Evolutionary conservation across 2,113 vertebrate species (phyloP).

Genomic region (Anguilla rostrata): DNA sequence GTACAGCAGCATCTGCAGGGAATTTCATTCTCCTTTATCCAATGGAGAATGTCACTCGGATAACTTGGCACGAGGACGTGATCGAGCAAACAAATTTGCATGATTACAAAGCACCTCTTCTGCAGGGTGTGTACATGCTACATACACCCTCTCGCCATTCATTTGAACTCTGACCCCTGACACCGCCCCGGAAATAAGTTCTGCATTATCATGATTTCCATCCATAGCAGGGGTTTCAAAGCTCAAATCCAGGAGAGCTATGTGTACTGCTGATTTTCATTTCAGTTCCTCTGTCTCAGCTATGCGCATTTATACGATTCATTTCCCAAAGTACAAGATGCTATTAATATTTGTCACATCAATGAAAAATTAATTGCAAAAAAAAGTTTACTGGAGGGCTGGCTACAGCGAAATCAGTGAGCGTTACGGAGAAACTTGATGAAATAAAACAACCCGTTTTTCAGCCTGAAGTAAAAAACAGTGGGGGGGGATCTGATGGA

Average conservation of each 20-base stretch:
- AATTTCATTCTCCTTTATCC: neutral
- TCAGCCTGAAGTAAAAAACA: conserved; percentile 24
- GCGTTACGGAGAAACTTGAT: neutral
- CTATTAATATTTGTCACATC: neutral
- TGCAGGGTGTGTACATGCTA: neutral
- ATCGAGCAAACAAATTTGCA: neutral
- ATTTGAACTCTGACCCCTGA: neutral
- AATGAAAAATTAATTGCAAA: neutral
- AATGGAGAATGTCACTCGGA: neutral
- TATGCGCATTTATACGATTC: neutral
- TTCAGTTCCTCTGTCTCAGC: neutral
- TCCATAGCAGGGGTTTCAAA: neutral
- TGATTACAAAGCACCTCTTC: neutral
- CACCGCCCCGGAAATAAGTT: neutral
- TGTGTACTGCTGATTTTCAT: neutral
- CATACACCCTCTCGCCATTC: neutral
- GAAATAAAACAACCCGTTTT: neutral
- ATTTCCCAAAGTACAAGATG: neutral
- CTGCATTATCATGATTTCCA: neutral
- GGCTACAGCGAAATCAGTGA: no score
- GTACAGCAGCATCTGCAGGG: neutral
- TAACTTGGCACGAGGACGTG: neutral
- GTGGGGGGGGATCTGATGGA: neutral
- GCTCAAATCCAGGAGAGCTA: neutral
- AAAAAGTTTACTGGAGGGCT: no score